Base-by-base conservation (phyloP, 1,140 invertebrate species). In the Brachionus manjavacas region DNA sequence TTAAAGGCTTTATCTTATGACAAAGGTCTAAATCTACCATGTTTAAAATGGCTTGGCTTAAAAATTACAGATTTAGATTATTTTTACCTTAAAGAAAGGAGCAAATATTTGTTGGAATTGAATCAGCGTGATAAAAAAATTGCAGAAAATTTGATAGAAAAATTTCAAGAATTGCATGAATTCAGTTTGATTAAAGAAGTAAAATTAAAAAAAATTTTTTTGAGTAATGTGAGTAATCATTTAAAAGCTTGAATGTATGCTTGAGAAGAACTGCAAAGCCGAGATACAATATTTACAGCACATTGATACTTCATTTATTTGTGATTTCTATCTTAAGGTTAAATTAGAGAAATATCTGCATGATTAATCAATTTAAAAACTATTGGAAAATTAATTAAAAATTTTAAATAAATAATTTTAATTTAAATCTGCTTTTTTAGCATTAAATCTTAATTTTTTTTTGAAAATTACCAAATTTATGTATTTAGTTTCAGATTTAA, bases 1-100 rank as follows among this genome's bases (percentile, higher is more conserved):
- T 60, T 6, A 35, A 80, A 64, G 78, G 12, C 46, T 35, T 25
- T 60, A 31, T 14, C 31, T 16, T 60, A 41, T 35, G 35, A 76
- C n/a, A 28, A 76, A 23, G 52, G 39, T 4, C 35, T 81, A 14
- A 81, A 68, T 41, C 8, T 81, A n/a, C 52, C 79, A 2, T 43
- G 23, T 60, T 68, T 81, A 41, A 23, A 81, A 81, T 81, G 79
- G 79, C 60, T 81, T 1, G 79, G 79, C 39, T 46, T 81, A 39
- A 81, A 81, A 23, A 14, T 81, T 14, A 68, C 16, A 16, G 79
- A 64, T 16, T 64, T 81, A 16, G 79, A 81, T 16, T 39, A 23
- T 28, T 35, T 81, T 64, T 7, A 64, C 9, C 12, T 76, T 8
- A 76, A 76, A 28, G 12, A 81, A 20, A 68, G 60, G 39, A 60